Percentiles rank a stretch among this genome's conserved stretches.
Evolutionary conservation across 2,888 invertebrate genomes (phyloP).

Genomic region (Napeogenes sylphis): DNA sequence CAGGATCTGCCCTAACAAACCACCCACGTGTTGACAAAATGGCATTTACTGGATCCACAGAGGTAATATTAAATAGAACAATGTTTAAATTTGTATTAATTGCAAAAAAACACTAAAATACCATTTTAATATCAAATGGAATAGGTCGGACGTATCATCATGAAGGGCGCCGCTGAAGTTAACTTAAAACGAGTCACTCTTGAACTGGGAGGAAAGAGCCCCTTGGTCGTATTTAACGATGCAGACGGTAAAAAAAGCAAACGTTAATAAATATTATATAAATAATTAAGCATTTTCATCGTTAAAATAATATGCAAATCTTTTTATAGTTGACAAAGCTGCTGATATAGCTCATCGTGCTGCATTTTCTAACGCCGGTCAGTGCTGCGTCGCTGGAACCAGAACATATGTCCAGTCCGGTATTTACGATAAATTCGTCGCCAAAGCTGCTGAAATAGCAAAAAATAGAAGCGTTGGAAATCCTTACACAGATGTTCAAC

Average conservation of each 20-base stretch:
- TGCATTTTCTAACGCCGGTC: conserved; percentile 66
- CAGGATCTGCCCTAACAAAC: conserved; percentile 86
- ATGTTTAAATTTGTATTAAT: background rate
- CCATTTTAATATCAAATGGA: no score
- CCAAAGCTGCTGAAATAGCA: conserved; percentile 84
- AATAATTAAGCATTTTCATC: no score
- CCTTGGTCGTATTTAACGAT: conserved; percentile 90
- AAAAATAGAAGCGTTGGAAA: conserved; percentile 86
- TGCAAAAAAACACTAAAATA: no score
- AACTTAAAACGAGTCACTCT: conserved; percentile 90
- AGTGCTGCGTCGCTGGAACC: conserved; percentile 84
- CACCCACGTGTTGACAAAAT: conserved; percentile 90
- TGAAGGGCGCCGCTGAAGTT: conserved; percentile 83
- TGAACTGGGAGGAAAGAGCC: conserved; percentile 94
- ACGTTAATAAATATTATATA: conserved; percentile 29
- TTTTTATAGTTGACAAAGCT: conserved; percentile 60
- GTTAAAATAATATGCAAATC: background rate
- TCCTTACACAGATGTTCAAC: conserved; percentile 86
- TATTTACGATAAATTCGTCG: conserved; percentile 91
- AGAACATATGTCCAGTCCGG: conserved; percentile 93
- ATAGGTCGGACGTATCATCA: conserved; percentile 76
- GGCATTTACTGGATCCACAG: conserved; percentile 83
- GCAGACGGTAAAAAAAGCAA: conserved; percentile 78
- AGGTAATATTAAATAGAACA: conserved; percentile 40
- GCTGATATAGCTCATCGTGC: conserved; percentile 69